Evolutionary conservation across 2,113 vertebrate genomes (phyloP).

Genomic region (Neolamprologus fasciatus): DNA sequence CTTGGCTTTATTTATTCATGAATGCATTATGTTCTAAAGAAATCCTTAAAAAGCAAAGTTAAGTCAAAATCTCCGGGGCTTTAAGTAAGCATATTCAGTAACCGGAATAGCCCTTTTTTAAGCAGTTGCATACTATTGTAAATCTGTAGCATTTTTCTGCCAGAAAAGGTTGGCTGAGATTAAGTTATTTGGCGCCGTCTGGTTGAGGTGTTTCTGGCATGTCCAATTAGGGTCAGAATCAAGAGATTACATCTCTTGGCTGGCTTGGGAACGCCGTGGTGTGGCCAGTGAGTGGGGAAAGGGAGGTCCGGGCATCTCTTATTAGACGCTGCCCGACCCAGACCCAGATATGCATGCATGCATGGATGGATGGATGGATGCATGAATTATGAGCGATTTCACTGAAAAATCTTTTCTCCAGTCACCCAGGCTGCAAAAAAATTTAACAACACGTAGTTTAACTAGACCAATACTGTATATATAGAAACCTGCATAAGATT

Average conservation of each 20-base stretch:
- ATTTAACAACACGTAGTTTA: background rate
- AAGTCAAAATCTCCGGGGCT: background rate
- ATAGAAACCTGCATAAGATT: background rate
- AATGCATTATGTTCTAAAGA: background rate
- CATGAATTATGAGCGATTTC: background rate
- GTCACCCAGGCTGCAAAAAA: background rate
- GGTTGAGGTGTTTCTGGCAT: no score
- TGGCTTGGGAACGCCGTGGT: background rate
- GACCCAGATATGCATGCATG: background rate
- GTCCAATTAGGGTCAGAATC: background rate
- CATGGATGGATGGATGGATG: background rate
- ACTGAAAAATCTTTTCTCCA: background rate
- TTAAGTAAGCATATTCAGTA: background rate
- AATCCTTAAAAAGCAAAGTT: background rate
- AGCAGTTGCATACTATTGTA: background rate
- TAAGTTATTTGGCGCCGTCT: background rate
- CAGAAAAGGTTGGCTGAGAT: background rate
- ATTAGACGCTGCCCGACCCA: background rate
- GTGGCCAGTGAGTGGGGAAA: background rate
- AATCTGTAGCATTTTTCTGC: background rate
- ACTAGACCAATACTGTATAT: background rate
- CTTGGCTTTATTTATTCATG: background rate
- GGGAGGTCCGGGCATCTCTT: background rate
- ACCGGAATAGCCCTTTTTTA: background rate
- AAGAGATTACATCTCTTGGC: background rate